phyloP scores from a whole-genome alignment of 2,113 vertebrate species.

The Telmatochromis brichardi region DNA sequence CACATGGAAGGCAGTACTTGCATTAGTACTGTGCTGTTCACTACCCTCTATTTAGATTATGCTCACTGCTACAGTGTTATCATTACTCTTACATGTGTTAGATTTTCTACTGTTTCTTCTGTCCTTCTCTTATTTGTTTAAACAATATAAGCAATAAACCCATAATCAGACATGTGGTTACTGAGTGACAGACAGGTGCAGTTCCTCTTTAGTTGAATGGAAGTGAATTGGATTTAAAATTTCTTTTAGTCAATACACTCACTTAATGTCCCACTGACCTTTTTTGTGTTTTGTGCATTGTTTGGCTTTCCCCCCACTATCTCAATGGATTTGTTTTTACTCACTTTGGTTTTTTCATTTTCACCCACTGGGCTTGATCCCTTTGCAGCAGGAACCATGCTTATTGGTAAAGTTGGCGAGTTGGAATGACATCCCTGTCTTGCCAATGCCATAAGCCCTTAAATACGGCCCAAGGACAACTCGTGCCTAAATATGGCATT shows the following conservation, averaged over 20 bases:
- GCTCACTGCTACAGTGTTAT: background rate
- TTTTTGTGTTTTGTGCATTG: background rate
- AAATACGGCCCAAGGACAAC: background rate
- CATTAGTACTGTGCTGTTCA: background rate
- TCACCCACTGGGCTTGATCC: background rate
- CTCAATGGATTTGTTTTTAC: background rate
- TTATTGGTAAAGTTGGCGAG: background rate
- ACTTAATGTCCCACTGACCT: background rate
- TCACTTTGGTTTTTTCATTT: background rate
- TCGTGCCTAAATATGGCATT: background rate
- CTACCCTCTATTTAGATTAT: background rate
- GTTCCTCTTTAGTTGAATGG: background rate
- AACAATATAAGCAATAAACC: background rate
- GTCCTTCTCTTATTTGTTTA: background rate
- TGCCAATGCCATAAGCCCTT: background rate
- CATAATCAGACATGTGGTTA: background rate
- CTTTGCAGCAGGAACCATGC: background rate
- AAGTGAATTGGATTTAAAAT: background rate
- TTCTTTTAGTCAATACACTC: background rate
- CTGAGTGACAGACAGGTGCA: background rate
- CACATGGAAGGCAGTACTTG: background rate
- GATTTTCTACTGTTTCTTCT: background rate
- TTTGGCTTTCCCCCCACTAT: background rate
- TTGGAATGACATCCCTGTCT: background rate
- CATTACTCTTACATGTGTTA: background rate